These are phyloP conservation scores for Caradrina kadenii DNA, from an alignment of 2,888 invertebrate species.

Conservation along the genomic window DNA sequence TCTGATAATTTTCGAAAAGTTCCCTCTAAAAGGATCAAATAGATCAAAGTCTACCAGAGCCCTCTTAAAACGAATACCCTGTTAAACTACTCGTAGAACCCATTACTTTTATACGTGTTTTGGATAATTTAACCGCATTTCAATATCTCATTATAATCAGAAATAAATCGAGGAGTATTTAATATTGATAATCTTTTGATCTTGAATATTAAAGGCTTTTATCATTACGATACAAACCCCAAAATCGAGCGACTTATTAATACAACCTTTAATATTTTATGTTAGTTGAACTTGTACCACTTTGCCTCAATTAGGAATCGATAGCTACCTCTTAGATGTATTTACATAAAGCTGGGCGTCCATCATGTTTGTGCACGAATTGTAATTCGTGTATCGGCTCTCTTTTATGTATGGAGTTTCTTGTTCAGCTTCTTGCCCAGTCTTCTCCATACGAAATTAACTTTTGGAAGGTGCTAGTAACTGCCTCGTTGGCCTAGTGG, in stretches of 20 bases:
- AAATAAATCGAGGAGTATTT: not conserved
- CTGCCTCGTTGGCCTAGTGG: no score
- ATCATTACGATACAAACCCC: slow-evolving; percentile 3
- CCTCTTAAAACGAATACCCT: not conserved
- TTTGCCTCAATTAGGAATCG: slow-evolving; percentile 25
- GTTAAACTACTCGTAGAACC: not conserved
- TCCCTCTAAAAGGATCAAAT: not conserved
- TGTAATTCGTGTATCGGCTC: not conserved
- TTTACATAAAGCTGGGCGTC: not conserved
- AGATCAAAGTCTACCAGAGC: not conserved
- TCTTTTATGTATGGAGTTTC: no score
- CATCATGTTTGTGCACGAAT: not conserved
- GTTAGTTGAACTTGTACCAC: slow-evolving; percentile 7
- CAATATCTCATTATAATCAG: slow-evolving; percentile 15
- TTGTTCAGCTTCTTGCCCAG: no score
- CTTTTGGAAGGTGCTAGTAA: no score
- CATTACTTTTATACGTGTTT: slow-evolving; percentile 5
- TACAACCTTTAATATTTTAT: slow-evolving; percentile 18
- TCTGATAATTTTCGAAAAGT: no score
- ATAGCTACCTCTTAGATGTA: slow-evolving; percentile 10
- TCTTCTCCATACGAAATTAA: no score
- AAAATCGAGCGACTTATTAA: slow-evolving; percentile 14
- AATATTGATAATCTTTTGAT: slow-evolving; percentile 19
- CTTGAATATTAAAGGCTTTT: slow-evolving; percentile 11
- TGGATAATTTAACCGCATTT: slow-evolving; percentile 1